These are phyloP conservation scores for Stegodyphus mimosarum DNA, from an alignment of 1,140 invertebrate genomes.

Conservation along the genomic window DNA sequence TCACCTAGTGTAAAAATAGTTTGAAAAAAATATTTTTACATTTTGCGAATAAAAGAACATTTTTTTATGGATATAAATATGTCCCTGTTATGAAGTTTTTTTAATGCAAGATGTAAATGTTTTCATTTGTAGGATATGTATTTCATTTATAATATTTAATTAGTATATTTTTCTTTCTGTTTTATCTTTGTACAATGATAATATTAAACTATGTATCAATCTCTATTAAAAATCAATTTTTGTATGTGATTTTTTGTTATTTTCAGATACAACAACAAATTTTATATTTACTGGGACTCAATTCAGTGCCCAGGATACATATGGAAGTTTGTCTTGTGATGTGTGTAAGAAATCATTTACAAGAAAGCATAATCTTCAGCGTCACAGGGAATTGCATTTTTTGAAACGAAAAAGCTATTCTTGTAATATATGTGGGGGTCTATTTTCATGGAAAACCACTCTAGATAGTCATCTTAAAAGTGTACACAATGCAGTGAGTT, in stretches of 20 bases:
- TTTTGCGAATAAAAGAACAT: no score
- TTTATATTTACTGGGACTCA: neutral
- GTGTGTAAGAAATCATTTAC: slow-evolving; percentile 52
- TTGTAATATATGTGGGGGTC: slow-evolving; percentile 44
- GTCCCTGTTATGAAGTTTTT: no score
- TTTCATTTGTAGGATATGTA: no score
- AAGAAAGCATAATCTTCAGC: slow-evolving; percentile 21
- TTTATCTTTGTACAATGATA: no score
- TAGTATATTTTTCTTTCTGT: no score
- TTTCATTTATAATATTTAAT: no score
- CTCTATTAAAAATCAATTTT: slow-evolving; percentile 2
- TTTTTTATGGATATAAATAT: no score
- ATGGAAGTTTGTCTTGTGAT: slow-evolving; percentile 23
- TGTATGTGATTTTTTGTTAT: slow-evolving; percentile 2
- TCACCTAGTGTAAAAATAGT: no score
- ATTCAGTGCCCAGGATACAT: slow-evolving; percentile 20
- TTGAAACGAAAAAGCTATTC: slow-evolving; percentile 46
- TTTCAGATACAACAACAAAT: slow-evolving; percentile 3
- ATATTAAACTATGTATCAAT: no score
- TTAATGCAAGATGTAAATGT: no score
- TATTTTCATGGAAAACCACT: slow-evolving; percentile 59
- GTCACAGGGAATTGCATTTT: slow-evolving; percentile 52
- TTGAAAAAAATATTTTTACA: no score
- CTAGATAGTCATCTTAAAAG: slow-evolving; percentile 54
- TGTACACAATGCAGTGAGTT: neutral